phyloP scores from a whole-genome alignment of 37 sponge, comb jelly and placozoan genomes.

The Bolinopsis microptera region DNA sequence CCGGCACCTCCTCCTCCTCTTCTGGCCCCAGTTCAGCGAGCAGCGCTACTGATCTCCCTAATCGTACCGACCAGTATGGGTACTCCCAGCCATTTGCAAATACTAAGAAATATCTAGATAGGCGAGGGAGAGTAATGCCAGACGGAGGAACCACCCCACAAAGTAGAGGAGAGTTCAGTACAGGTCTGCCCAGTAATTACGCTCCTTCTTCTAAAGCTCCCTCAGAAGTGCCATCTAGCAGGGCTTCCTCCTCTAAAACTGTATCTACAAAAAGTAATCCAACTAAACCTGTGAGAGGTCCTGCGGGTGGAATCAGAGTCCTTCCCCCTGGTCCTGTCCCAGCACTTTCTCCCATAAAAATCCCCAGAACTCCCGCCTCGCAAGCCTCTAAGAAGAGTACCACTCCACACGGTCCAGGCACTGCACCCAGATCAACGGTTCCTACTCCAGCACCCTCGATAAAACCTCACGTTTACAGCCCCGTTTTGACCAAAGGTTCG shows the following conservation, averaged over 20 bases:
- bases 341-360: not conserved
- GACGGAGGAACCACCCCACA: not conserved
- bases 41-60: not conserved
- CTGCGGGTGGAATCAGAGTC: not conserved
- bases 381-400: not conserved
- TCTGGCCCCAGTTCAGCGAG: not conserved
- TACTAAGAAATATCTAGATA: not conserved
- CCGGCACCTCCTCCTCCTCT: not conserved
- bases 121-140: not conserved
- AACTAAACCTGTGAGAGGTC: not conserved
- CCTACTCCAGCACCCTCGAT: constrained; percentile 37
- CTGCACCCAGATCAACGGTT: not conserved
- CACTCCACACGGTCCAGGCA: not conserved
- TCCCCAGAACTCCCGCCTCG: not conserved
- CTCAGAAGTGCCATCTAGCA: not conserved
- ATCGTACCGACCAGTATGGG: not conserved
- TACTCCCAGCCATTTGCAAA: not conserved
- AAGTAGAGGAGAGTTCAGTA: not conserved
- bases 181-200: not conserved
- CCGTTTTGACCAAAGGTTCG: not conserved
- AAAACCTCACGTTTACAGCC: not conserved
- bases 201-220: not conserved
- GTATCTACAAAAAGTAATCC: not conserved
- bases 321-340: not conserved
- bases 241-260: not conserved